Conservation (phyloP, 1,140 invertebrate species). For the Saccostrea glomerata region DNA sequence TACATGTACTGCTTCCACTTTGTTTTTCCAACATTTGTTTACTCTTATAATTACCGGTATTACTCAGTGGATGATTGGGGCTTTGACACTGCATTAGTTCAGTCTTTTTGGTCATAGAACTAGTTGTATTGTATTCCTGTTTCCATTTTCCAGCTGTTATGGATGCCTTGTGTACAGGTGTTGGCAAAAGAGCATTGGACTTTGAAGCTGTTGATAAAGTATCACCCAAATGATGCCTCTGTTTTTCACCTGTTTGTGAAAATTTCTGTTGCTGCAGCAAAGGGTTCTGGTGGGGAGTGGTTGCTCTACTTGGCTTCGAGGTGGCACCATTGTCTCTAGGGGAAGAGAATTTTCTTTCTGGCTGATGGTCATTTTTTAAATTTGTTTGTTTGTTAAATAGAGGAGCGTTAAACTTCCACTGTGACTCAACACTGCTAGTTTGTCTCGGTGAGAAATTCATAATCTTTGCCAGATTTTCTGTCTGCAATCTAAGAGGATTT, state of each 20-base stretch:
- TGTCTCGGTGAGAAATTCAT: not conserved
- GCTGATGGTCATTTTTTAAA: not conserved
- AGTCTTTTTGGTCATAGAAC: not conserved
- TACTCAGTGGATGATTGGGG: not conserved
- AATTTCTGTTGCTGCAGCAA: not conserved
- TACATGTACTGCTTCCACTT: not conserved
- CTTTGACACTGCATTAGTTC: not conserved
- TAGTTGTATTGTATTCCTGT: not conserved
- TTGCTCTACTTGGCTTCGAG: not conserved
- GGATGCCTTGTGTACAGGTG: not conserved
- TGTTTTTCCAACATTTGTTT: not conserved
- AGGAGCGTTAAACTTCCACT: not conserved
- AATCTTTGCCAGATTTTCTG: not conserved
- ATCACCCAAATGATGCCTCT: not conserved
- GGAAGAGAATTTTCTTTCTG: not conserved
- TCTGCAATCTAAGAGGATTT: not conserved
- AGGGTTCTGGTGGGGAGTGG: not conserved
- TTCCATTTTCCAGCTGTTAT: not conserved
- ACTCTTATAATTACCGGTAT: not conserved
- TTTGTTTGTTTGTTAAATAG: not conserved
- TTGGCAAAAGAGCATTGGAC: not conserved
- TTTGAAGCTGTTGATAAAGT: not conserved
- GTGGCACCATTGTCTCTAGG: not conserved
- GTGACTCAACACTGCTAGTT: not conserved
- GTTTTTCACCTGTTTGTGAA: not conserved